Conservation (phyloP, 2,797 vertebrate species). For the Molossus molossus region DNA sequence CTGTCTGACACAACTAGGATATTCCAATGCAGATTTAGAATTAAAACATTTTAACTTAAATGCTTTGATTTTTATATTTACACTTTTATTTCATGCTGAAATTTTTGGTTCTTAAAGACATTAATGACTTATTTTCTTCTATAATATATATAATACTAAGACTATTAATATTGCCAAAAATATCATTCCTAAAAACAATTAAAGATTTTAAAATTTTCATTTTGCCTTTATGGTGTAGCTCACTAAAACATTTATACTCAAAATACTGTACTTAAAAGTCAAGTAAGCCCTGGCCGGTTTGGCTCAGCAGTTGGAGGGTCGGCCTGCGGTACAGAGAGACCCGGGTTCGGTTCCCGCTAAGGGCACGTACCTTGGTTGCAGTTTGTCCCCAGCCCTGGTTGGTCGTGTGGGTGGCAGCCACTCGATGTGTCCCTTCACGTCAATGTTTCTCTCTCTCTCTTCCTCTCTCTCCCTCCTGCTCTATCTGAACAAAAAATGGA, state of each 20-base stretch:
- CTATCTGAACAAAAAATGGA: no score
- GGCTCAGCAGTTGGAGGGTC: no score
- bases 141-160: not conserved
- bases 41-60: conserved; percentile 53
- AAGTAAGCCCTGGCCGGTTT: not conserved
- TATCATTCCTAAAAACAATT: not conserved
- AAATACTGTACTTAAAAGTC: conserved; percentile 37
- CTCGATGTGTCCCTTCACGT: no score
- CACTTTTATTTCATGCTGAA: not conserved
- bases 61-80: conserved; percentile 29
- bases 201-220: not conserved
- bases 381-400: no score
- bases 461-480: no score
- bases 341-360: no score
- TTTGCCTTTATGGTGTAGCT: not conserved
- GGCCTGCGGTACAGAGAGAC: no score
- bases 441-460: no score
- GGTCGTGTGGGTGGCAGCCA: no score
- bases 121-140: not conserved
- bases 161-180: conserved; percentile 14
- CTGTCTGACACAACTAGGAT: not conserved
- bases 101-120: conserved; percentile 45
- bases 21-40: conserved; percentile 6
- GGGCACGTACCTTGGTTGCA: no score
- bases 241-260: conserved; percentile 8